Conservation (phyloP, 2,888 invertebrate species). For the Drosophila kanekoi region DNA sequence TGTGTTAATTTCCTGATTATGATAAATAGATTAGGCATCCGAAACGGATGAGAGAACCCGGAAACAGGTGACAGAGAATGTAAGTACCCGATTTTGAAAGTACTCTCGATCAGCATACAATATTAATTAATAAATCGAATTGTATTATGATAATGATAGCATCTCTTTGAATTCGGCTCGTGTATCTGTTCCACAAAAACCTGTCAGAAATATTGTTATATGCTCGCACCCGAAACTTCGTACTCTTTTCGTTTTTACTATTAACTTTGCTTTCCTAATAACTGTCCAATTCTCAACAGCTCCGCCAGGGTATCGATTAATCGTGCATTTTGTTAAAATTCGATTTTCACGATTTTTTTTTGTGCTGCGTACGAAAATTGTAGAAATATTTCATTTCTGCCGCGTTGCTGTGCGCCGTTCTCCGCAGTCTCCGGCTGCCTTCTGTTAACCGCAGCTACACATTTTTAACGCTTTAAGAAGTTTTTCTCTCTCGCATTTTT, state of each 20-base stretch:
- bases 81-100: neutral
- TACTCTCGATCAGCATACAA: neutral
- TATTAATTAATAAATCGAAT: neutral
- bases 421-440: slow-evolving; percentile 1
- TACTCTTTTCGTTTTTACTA: no score
- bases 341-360: slow-evolving; percentile 20
- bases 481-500: slow-evolving; percentile 46
- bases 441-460: slow-evolving; percentile 49
- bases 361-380: slow-evolving; percentile 40
- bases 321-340: slow-evolving; percentile 9
- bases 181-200: no score
- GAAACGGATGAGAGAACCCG: no score
- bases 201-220: no score
- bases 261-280: no score
- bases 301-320: slow-evolving; percentile 23
- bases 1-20: neutral
- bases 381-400: slow-evolving; percentile 60
- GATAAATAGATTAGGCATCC: neutral
- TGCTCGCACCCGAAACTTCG: no score
- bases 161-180: no score
- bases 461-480: slow-evolving; percentile 71
- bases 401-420: slow-evolving; percentile 22
- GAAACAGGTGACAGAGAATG: neutral
- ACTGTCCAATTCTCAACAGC: neutral
- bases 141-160: no score